These are phyloP conservation scores for Drosophila athabasca DNA, from an alignment of 1,140 invertebrate genomes.

Conservation along the genomic window DNA sequence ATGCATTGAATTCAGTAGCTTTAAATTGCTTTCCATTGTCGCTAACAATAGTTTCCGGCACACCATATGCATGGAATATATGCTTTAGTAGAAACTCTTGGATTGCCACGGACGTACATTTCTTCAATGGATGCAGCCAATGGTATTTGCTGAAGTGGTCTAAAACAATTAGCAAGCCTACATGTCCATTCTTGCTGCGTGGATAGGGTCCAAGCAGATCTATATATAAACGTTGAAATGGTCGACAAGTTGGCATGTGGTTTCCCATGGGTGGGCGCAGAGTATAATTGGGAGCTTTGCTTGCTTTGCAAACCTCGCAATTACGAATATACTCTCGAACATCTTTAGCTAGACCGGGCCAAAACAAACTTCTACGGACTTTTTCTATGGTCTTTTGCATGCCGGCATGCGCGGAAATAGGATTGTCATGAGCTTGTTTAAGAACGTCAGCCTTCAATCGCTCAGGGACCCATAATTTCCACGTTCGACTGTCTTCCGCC, in stretches of 20 bases:
- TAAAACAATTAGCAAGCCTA: background rate
- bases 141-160: background rate
- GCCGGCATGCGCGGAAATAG: conserved; percentile 18
- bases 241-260: background rate
- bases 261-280: conserved; percentile 22
- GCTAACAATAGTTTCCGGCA: background rate
- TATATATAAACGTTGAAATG: background rate
- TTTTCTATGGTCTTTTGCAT: conserved; percentile 28
- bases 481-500: background rate
- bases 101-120: background rate
- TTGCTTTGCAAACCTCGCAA: conserved; percentile 24
- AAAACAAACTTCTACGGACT: conserved; percentile 21
- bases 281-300: conserved; percentile 27
- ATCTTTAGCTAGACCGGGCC: conserved; percentile 17
- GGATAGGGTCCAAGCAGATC: background rate
- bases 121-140: background rate
- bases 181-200: background rate
- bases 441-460: conserved; percentile 5
- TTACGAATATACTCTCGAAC: conserved; percentile 15
- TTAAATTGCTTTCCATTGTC: conserved; percentile 1
- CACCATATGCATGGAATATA: background rate
- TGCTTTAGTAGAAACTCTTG: background rate
- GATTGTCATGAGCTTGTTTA: conserved; percentile 10
- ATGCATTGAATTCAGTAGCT: background rate
- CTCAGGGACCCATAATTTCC: conserved; percentile 27